phyloP scores from a whole-genome alignment of 2,888 invertebrate species.

The Hymenopus coronatus region DNA sequence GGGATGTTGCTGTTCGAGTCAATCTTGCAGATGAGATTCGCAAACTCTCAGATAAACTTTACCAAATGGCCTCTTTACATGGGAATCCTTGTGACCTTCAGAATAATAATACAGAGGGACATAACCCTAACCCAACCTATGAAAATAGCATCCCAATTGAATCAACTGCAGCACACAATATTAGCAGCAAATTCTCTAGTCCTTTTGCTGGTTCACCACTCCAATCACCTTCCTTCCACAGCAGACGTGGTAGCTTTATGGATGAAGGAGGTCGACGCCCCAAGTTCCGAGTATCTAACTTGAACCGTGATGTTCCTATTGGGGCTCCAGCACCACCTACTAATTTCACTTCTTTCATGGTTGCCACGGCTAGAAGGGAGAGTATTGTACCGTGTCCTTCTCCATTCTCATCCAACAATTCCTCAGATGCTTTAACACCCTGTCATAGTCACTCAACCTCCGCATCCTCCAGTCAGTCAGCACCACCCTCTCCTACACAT shows the following conservation, averaged over 20 bases:
- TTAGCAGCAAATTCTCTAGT: not conserved
- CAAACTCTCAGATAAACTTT: conserved; percentile 75
- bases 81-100: not conserved
- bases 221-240: not conserved
- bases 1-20: conserved; percentile 41
- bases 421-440: conserved; percentile 1
- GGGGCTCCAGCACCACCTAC: conserved; percentile 48
- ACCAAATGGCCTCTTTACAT: conserved; percentile 39
- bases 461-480: conserved; percentile 37
- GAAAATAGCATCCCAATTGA: not conserved
- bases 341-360: conserved; percentile 17
- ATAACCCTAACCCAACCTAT: not conserved
- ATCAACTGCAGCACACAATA: not conserved
- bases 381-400: conserved; percentile 31
- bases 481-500: conserved; percentile 37
- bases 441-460: conserved; percentile 27
- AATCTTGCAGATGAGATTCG: conserved; percentile 76
- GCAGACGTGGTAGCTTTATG: not conserved
- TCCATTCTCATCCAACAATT: conserved; percentile 20
- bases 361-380: conserved; percentile 4
- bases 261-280: conserved; percentile 45
- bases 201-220: not conserved
- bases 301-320: conserved; percentile 70
- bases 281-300: conserved; percentile 64
- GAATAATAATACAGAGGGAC: not conserved